These are phyloP conservation scores for Phalanger gymnotis DNA, from an alignment of 2,797 vertebrate species.

Conservation along the genomic window DNA sequence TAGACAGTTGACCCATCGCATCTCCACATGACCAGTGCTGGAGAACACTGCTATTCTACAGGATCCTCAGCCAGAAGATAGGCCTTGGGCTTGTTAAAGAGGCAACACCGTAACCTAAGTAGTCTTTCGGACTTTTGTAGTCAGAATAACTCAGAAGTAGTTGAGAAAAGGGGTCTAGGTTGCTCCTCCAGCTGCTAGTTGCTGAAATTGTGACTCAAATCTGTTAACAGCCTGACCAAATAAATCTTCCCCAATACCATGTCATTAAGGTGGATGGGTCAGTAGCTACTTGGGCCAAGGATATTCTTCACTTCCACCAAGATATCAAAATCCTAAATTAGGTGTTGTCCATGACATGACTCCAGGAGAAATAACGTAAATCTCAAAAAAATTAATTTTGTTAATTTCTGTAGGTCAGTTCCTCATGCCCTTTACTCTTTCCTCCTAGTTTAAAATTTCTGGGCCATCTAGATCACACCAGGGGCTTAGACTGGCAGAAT, in stretches of 20 bases:
- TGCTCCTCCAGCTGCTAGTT: background rate
- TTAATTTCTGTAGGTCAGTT: background rate
- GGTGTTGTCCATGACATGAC: background rate
- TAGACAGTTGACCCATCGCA: background rate
- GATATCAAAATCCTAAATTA: background rate
- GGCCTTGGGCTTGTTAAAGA: background rate
- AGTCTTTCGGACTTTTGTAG: background rate
- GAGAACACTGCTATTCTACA: background rate
- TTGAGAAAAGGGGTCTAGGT: background rate
- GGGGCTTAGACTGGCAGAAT: too few species aligned
- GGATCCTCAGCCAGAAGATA: background rate
- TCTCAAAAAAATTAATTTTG: background rate
- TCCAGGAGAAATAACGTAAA: background rate
- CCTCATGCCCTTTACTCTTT: background rate
- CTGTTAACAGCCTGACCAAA: background rate
- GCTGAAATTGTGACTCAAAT: background rate
- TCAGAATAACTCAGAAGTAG: background rate
- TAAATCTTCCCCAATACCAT: background rate
- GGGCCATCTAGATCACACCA: background rate
- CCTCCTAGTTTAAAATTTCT: background rate
- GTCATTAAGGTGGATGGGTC: background rate
- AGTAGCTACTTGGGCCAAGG: background rate
- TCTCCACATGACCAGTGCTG: background rate
- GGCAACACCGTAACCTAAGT: background rate
- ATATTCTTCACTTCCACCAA: background rate